These are phyloP conservation scores for Prolemur simus DNA, from an alignment of 2,113 vertebrate genomes.

Conservation along the genomic window DNA sequence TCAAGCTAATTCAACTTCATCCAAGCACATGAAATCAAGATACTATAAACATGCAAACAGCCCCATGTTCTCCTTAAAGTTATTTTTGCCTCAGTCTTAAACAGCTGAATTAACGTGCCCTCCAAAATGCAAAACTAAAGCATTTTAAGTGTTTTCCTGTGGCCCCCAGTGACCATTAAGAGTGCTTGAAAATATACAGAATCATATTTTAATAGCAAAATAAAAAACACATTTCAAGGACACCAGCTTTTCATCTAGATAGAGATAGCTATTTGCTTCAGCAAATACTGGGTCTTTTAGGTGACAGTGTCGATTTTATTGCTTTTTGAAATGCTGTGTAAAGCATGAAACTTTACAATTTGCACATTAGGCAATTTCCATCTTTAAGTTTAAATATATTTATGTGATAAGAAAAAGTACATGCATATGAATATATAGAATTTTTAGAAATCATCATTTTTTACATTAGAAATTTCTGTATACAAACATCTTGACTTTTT, in stretches of 20 bases:
- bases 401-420: constrained; percentile 72
- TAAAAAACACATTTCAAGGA: constrained; percentile 15
- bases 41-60: background rate
- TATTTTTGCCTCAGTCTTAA: constrained; percentile 6
- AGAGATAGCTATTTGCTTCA: constrained; percentile 35
- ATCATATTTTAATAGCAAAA: constrained; percentile 20
- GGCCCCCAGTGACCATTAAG: background rate
- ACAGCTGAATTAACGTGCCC: background rate
- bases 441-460: constrained; percentile 68
- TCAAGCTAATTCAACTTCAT: constrained; percentile 14
- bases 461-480: constrained; percentile 77
- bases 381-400: constrained; percentile 79
- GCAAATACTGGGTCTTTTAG: background rate
- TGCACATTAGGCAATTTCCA: constrained; percentile 64
- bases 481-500: constrained; percentile 58
- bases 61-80: background rate
- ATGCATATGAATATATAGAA: constrained; percentile 79
- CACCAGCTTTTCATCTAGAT: background rate
- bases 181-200: constrained; percentile 19
- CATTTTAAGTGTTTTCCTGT: background rate
- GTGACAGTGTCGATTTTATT: constrained; percentile 78
- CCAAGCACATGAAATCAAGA: background rate
- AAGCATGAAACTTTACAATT: constrained; percentile 69
- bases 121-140: constrained; percentile 38
- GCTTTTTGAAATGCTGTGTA: constrained; percentile 59